Conservation (phyloP, 2,113 vertebrate species). For the Neotoma lepida region DNA sequence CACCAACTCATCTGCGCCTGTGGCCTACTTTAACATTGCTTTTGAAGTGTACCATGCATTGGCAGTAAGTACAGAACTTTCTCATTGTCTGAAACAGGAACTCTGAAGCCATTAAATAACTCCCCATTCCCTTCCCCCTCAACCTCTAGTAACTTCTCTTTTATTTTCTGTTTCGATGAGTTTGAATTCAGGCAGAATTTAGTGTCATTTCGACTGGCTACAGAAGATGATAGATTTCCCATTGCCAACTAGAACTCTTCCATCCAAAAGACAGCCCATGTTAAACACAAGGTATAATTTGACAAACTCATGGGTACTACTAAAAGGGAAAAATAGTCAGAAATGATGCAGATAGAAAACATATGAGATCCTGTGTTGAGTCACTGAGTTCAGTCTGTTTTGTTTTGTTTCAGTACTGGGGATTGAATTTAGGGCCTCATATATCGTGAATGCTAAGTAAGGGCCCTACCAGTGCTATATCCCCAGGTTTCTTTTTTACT, state of each 20-base stretch:
- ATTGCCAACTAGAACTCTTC: background rate
- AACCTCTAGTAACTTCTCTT: background rate
- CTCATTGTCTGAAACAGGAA: background rate
- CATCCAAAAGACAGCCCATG: background rate
- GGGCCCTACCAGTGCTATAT: background rate
- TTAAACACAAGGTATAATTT: constrained; percentile 23
- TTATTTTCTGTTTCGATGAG: background rate
- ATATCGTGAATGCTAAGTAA: background rate
- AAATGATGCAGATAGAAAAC: background rate
- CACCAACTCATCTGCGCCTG: background rate
- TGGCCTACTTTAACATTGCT: background rate
- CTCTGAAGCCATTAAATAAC: background rate
- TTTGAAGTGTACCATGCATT: background rate
- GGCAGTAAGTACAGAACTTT: background rate
- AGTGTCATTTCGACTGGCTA: background rate
- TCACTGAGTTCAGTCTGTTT: background rate
- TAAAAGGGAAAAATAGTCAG: background rate
- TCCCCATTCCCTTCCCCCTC: background rate
- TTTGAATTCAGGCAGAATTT: constrained; percentile 26
- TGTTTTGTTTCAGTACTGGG: background rate
- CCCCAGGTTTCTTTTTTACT: background rate
- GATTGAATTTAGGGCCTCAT: background rate
- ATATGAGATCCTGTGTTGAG: background rate
- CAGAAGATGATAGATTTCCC: background rate
- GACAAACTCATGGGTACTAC: background rate